Percentiles rank a stretch among this genome's conserved stretches.
Conservation (phyloP, 2,888 invertebrate genomes). For the Lasioglossum oenotherae region DNA sequence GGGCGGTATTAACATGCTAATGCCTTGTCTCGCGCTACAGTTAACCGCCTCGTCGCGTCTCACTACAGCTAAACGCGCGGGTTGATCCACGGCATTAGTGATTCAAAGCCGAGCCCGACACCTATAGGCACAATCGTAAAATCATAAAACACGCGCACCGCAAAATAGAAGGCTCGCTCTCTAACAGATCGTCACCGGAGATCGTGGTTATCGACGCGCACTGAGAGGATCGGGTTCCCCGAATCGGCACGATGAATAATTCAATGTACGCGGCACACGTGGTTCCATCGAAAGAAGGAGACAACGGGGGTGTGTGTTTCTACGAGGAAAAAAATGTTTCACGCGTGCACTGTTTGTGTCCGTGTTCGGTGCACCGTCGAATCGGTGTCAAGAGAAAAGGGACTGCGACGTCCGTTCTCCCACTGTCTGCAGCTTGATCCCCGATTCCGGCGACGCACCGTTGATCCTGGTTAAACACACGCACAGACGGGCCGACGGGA, state of each 20-base stretch:
- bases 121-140: slow-evolving; percentile 42
- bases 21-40: slow-evolving; percentile 59
- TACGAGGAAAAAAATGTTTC: slow-evolving; percentile 3
- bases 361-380: not conserved
- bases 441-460: slow-evolving; percentile 47
- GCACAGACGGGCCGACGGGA: slow-evolving; percentile 45
- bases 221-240: not conserved
- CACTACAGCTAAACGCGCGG: slow-evolving; percentile 51
- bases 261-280: not conserved
- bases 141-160: slow-evolving; percentile 45
- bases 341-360: slow-evolving; percentile 3
- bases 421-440: slow-evolving; percentile 42
- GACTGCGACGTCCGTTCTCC: not conserved
- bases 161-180: not conserved
- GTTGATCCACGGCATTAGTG: slow-evolving; percentile 59
- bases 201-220: not conserved
- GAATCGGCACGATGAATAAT: slow-evolving; percentile 5
- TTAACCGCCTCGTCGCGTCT: slow-evolving; percentile 60
- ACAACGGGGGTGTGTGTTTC: slow-evolving; percentile 21
- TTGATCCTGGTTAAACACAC: slow-evolving; percentile 47
- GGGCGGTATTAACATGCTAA: slow-evolving; percentile 64
- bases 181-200: not conserved
- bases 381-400: not conserved
- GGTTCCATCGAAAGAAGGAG: not conserved
- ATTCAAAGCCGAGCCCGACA: slow-evolving; percentile 52